Base-by-base conservation (phyloP, 1,140 invertebrate genomes). In the Bombus breviceps region DNA sequence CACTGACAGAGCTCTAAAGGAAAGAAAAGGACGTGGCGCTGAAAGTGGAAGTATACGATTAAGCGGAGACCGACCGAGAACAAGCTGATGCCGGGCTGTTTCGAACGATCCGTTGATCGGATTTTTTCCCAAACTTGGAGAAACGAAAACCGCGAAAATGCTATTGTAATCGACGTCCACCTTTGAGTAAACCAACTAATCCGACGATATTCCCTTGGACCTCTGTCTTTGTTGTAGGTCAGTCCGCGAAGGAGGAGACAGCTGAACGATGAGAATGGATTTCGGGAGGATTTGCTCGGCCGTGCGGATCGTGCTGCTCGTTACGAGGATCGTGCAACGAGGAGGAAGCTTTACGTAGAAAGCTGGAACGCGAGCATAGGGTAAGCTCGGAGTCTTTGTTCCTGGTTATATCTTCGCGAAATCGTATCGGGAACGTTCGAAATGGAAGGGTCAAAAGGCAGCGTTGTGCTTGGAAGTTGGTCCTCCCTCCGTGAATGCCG, bases 401-500 rank as follows among this genome's bases (percentile, higher is more conserved):
- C 15, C n/a, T 62, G 64, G 15, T 32, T 15, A 15, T 32, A 12
- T n/a, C 13, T 43, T 73, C 9, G 34, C 43, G 34, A 22, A 34
- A 47, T 3, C 12, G 39, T n/a, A 73, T 81, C 41, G 66, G 25
- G 43, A 47, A n/a, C 18, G 47, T 41, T 64, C 39, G 66, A 62
- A 73, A 73, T 12, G n/a, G 53, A 75, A 76, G 80, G 77, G 68
- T 77, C 41, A 34, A 47, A 79, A 69, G 69, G 74, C 76, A 75
- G 83, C 69, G 82, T 64, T 34, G 47, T 43, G 86, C 22, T 84
- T 57, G 75, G 41, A 34, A 39, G 68, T 66, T 32, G 78, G 47
- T 83, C 81, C 88, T 90, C 85, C 84, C 88, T 85, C 76, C 84
- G 87, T 68, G 82, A 75, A 37, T 80, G 71, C 79, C 80, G 66